Conservation (phyloP, 2,797 vertebrate genomes). For the Bucorvus abyssinicus region DNA sequence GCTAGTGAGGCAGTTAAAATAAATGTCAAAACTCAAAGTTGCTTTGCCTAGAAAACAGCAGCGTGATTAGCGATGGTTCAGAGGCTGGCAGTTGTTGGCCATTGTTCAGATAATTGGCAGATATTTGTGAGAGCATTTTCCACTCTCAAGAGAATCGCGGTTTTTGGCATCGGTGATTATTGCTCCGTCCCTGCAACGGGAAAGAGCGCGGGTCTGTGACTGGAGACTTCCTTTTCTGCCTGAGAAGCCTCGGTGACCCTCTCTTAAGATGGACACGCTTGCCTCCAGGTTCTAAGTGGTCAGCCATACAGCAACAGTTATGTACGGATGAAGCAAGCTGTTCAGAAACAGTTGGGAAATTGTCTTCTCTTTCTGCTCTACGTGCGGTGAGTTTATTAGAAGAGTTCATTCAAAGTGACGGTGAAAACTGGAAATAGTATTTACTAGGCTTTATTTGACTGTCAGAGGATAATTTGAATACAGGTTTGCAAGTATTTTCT, state of each 20-base stretch:
- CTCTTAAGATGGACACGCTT: not conserved
- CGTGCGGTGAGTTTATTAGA: not conserved
- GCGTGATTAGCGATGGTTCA: not conserved
- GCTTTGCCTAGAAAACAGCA: not conserved
- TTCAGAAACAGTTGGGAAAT: not conserved
- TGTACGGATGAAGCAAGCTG: not conserved
- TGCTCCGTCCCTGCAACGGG: accelerated
- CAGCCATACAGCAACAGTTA: not conserved
- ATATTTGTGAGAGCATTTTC: not conserved
- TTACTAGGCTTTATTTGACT: not conserved
- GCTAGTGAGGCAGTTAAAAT: not conserved
- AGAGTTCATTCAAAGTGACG: not conserved
- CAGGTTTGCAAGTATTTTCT: not conserved
- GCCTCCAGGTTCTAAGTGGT: not conserved
- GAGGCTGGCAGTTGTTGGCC: not conserved
- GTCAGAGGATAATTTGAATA: not conserved
- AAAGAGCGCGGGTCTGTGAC: not conserved
- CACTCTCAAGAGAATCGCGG: not conserved
- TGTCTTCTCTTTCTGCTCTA: not conserved
- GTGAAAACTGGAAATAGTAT: not conserved
- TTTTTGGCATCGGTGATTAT: not conserved
- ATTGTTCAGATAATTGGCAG: not conserved
- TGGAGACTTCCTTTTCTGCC: not conserved
- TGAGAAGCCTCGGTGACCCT: not conserved
- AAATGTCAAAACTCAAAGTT: not conserved